Conservation (phyloP, 2,888 invertebrate genomes). For the Spatulosminthurus flaviceps region DNA sequence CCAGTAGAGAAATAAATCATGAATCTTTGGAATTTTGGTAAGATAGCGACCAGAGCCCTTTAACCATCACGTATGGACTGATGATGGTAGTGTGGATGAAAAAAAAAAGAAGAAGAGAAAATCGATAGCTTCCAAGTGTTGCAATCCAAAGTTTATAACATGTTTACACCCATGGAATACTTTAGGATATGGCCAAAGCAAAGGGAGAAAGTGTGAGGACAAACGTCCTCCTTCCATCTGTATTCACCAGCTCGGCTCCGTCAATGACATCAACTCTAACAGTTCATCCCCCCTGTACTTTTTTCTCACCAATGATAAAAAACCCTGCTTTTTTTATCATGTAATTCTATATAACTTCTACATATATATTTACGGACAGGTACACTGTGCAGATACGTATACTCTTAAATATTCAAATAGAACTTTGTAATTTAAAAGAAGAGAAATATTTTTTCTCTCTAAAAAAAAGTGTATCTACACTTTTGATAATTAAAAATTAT, state of each 20-base stretch:
- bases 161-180: constrained; percentile 2
- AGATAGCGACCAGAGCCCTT: not conserved
- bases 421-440: too few relatives aligned
- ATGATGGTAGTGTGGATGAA: not conserved
- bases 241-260: constrained; percentile 12
- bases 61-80: not conserved
- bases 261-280: constrained; percentile 1
- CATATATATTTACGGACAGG: too few relatives aligned
- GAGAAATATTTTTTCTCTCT: too few relatives aligned
- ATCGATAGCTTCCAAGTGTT: constrained; percentile 42
- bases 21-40: not conserved
- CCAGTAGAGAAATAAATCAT: not conserved
- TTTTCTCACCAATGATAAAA: not conserved
- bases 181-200: not conserved
- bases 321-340: too few relatives aligned
- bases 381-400: too few relatives aligned
- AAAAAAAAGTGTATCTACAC: too few relatives aligned
- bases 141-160: constrained; percentile 34
- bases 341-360: too few relatives aligned
- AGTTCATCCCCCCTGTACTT: not conserved
- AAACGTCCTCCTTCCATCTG: not conserved
- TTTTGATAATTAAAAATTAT: too few relatives aligned
- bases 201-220: not conserved
- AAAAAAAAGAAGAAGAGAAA: constrained; percentile 2
- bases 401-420: too few relatives aligned